phyloP scores from a whole-genome alignment of 1,140 invertebrate genomes.

The Aphelenchoides avenae region DNA sequence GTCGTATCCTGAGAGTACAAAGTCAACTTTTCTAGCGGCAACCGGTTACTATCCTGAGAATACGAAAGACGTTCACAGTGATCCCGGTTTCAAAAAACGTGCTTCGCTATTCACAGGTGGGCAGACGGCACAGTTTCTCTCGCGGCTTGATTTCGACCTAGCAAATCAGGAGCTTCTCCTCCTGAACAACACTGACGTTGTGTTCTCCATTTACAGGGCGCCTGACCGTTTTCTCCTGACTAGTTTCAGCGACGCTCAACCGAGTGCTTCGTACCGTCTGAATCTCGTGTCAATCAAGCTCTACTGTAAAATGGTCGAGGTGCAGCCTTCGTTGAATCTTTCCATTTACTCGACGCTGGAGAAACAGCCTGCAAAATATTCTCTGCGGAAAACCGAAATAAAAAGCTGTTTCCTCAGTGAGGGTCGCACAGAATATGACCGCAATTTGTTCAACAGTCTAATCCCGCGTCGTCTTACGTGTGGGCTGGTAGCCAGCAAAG shows the following conservation, averaged over 20 bases:
- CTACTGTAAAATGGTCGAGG: conserved; percentile 18
- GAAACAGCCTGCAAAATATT: conserved; percentile 12
- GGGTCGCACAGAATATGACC: conserved; percentile 16
- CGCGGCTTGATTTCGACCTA: conserved; percentile 33
- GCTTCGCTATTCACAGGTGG: neutral
- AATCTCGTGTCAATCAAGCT: conserved; percentile 12
- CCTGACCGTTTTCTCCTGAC: conserved; percentile 18
- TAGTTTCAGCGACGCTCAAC: neutral
- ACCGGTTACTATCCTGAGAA: conserved; percentile 17
- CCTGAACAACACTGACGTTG: conserved; percentile 22
- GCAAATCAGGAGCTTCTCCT: conserved; percentile 25
- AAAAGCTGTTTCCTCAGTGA: conserved; percentile 8
- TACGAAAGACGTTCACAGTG: conserved; percentile 1
- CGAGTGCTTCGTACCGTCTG: conserved; percentile 3
- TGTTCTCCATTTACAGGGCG: conserved; percentile 18
- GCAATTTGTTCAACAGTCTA: conserved; percentile 3
- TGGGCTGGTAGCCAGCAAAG: conserved; percentile 1
- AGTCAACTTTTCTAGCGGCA: conserved; percentile 11
- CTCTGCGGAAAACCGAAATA: conserved; percentile 18
- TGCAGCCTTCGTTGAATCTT: conserved; percentile 25
- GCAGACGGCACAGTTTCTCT: conserved; percentile 15
- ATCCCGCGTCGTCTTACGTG: conserved; percentile 18
- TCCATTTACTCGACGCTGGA: conserved; percentile 12
- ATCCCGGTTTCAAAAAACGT: conserved; percentile 16
- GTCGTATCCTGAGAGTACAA: conserved; percentile 1